A percentile compares a stretch with the other conserved stretches of the same genome.
These are phyloP conservation scores for Eretmochelys imbricata DNA, from an alignment of 2,113 vertebrate species.

Conservation along the genomic window DNA sequence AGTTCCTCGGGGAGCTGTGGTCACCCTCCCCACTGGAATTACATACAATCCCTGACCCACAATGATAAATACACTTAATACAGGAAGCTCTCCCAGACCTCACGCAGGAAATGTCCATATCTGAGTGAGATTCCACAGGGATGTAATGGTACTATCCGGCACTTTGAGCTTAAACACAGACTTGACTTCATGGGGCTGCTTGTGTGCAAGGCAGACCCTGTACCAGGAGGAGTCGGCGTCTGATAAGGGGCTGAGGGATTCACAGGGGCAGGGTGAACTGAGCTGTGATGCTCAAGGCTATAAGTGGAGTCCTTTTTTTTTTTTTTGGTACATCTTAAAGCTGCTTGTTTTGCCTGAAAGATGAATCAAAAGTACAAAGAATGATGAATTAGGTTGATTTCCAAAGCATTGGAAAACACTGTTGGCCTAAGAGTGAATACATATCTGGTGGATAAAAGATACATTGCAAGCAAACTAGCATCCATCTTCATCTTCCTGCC, in stretches of 20 bases:
- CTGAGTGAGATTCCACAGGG: background rate
- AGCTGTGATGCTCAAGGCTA: slow-evolving; percentile 3
- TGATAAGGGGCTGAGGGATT: background rate
- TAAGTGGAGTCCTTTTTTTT: background rate
- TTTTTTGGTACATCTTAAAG: background rate
- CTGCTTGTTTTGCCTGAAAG: slow-evolving; percentile 17
- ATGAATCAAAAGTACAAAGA: slow-evolving; percentile 40
- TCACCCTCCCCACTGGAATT: background rate
- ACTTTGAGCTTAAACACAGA: background rate
- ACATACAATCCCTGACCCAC: background rate
- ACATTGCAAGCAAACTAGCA: background rate
- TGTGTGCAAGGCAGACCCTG: background rate
- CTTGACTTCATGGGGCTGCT: background rate
- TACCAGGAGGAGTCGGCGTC: background rate
- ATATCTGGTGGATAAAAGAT: slow-evolving; percentile 5
- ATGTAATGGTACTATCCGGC: background rate
- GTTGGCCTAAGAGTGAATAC: background rate
- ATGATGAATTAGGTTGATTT: slow-evolving; percentile 39
- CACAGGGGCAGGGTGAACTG: background rate
- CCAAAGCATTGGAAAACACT: background rate
- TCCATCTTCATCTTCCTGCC: slow-evolving; percentile 12
- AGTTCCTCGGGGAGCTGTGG: background rate
- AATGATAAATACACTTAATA: background rate
- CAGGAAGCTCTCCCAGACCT: background rate
- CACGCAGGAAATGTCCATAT: background rate